Evolutionary conservation across 2,113 vertebrate species (phyloP).

Genomic region (Todiramphus saurophagus): DNA sequence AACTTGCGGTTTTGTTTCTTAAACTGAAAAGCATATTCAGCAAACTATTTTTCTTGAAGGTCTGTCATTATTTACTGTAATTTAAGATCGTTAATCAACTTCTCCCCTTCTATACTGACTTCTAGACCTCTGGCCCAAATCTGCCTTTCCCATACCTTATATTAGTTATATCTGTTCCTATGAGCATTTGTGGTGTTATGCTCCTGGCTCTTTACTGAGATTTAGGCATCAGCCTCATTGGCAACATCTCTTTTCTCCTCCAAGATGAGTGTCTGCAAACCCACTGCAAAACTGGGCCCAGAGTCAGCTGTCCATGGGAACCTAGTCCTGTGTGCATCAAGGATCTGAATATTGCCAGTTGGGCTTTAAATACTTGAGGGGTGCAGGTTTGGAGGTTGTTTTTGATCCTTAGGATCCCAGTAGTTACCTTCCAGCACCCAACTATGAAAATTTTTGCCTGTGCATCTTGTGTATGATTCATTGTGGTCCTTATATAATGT

Average conservation of each 20-base stretch:
- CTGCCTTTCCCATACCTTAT: background rate
- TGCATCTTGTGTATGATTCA: background rate
- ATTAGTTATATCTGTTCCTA: background rate
- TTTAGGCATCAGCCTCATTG: background rate
- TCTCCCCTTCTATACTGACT: background rate
- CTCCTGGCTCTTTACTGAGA: background rate
- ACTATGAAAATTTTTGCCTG: background rate
- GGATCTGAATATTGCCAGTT: background rate
- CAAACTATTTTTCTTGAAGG: background rate
- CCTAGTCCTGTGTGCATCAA: too few species aligned
- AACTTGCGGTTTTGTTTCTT: background rate
- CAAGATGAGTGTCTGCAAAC: background rate
- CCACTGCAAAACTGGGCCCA: background rate
- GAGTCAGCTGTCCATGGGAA: background rate
- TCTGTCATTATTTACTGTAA: background rate
- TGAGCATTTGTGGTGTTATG: accelerated
- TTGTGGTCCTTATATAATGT: background rate
- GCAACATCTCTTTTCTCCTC: background rate
- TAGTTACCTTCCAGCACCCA: background rate
- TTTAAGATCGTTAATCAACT: background rate
- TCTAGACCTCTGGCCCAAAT: background rate
- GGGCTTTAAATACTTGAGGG: background rate
- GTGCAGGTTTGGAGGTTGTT: too few species aligned
- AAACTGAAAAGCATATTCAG: background rate
- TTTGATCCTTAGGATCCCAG: background rate